Evolutionary conservation across 2,888 invertebrate species (phyloP), one percentile per base, ranked within the genome.

Genomic region (Nemotelus nigrinus): DNA sequence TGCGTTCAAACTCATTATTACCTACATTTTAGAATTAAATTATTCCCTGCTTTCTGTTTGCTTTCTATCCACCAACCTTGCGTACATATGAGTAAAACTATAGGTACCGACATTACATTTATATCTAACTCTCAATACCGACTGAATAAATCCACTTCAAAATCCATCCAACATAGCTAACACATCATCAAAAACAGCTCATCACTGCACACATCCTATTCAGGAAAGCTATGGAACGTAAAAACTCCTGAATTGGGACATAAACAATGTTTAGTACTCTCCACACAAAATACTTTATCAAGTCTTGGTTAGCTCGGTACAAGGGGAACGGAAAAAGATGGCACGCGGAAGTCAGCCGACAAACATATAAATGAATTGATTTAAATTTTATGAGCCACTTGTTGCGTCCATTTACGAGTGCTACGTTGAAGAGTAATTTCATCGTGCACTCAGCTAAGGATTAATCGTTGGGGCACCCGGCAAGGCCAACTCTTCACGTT

Each of bases 361-460:
- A 82, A 80, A 81, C 81, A 82, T 81, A 82, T 82, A 82, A 82
- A 82, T 82, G 81, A 82, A 82, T 82, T 82, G 82, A 82, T 82
- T 82, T 82, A 82, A 82, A 82, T 82, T 82, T 82, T 82, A 82
- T 81, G 82, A 82, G 81, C 81, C 82, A 82, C 82, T 82, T 82
- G 82, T 82, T 82, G 82, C 81, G 80, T 80, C 77, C 78, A 80
- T 80, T 77, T 79, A 75, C 78, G 77, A 78, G 79, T 79, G 76
- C 76, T 77, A 74, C 78, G 70, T 53, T 43, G 43, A 5, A 70
- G 78, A 79, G 76, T 79, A 78, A 79, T 79, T 77, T 72, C 72
- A 76, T 79, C 72, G 74, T 65, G 77, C 48, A 58, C 68, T n/a
- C 55, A 64, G n/a, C 4, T 25, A 63, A 7, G 43, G 47, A 10